phyloP scores from a whole-genome alignment of 2,113 vertebrate species.

The Jacana jacana region DNA sequence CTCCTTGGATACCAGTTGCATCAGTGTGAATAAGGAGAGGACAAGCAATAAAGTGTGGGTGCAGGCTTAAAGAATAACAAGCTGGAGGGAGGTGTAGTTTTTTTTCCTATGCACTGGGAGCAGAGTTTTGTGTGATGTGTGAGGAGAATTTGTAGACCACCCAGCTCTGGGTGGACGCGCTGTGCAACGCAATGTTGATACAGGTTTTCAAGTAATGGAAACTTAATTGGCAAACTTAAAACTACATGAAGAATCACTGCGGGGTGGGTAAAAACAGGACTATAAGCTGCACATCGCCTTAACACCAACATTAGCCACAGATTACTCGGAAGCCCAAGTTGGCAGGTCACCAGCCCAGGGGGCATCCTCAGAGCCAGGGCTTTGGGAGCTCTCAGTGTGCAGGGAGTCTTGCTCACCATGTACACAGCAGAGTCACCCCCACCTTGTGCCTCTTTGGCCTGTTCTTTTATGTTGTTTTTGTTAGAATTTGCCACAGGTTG shows the following conservation, averaged over 20 bases:
- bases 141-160: background rate
- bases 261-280: background rate
- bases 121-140: background rate
- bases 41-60: background rate
- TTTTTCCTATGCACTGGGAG: background rate
- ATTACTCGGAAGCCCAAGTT: background rate
- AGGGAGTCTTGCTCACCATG: background rate
- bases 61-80: background rate
- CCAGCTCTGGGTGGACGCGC: accelerated
- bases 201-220: background rate
- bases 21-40: background rate
- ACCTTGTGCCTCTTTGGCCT: background rate
- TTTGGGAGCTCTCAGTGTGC: background rate
- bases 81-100: accelerated
- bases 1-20: too few relatives aligned
- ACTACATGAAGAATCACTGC: background rate
- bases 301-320: background rate
- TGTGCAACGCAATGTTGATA: accelerated
- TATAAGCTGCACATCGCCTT: accelerated
- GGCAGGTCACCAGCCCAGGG: background rate
- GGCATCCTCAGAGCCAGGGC: background rate
- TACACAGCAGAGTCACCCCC: too few relatives aligned
- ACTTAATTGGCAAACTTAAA: background rate
- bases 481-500: background rate
- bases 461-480: background rate